Evolutionary conservation across 2,888 invertebrate species (phyloP), one percentile per base, ranked within the genome.

Genomic region (Odiellus spinosus): DNA sequence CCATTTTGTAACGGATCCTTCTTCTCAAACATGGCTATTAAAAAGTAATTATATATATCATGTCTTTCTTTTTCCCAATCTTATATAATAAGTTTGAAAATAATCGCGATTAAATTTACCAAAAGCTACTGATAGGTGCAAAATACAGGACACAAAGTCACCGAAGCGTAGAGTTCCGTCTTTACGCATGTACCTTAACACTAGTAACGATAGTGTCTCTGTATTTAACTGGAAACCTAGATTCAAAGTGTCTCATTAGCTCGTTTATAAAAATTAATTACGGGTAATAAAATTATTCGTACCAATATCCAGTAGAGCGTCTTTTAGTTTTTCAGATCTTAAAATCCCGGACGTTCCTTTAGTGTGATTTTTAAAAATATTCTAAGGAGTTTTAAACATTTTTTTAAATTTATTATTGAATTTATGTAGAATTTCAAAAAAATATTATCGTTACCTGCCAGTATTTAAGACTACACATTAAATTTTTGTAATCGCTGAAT

Each of bases 121-220:
- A 64, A 90, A 90, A 15, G 87, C 84, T 44, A 86, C 78, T 55
- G 83, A 85, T 50, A 90, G 71, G 63, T 87, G 86, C 59, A 90
- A 71, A 58, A 90, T 82, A 39, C 86, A 82, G 1, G 84, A 83
- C 2, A 88, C 87, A 63, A 88, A 90, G 65, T 90, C 90, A 10
- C 88, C 88, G 61, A 90, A 84, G 56, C 90, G 71, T 40, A 90
- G 71, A 47, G 87, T 88, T 35, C 88, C 88, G 63, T 90, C 90
- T 64, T 88, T 88, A 54, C 88, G 74, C 81, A 88, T 88, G 59
- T 87, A 88, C 52, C 86, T 73, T 53, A 88, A 71, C 51, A 87
- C 79, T 8, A 90, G 71, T 42, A 84, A 76, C 6, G 82, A 79
- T 62, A 90, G 71, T 21, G 85, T 82, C 52, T 83, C 81, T 49